Percentiles rank a stretch among this genome's conserved stretches.
These are phyloP conservation scores for Pararge aegeria DNA, from an alignment of 1,140 invertebrate species.

Conservation along the genomic window DNA sequence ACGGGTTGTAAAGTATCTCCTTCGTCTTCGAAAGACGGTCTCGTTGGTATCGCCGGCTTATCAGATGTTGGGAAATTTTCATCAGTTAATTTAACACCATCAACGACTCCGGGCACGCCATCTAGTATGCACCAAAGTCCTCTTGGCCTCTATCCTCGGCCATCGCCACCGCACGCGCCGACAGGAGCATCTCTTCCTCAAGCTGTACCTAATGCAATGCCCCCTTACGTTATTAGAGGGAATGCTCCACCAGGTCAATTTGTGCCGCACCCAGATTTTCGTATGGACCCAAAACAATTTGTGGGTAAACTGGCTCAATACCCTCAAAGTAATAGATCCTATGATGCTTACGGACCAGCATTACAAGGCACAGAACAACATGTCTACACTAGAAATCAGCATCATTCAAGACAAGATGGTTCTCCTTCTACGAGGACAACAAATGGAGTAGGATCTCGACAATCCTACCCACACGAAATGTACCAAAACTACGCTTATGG, in stretches of 20 bases:
- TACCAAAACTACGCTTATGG: slow-evolving; percentile 79
- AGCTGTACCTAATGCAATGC: slow-evolving; percentile 79
- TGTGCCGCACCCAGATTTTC: slow-evolving; percentile 70
- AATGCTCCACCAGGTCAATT: slow-evolving; percentile 70
- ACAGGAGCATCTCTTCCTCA: slow-evolving; percentile 80
- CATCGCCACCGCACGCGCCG: slow-evolving; percentile 81
- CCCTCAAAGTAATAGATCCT: slow-evolving; percentile 62
- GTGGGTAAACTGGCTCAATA: slow-evolving; percentile 74
- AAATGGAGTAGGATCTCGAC: slow-evolving; percentile 55
- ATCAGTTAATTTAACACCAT: slow-evolving; percentile 83
- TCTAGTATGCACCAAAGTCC: slow-evolving; percentile 80
- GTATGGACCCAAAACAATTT: slow-evolving; percentile 74
- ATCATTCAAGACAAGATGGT: slow-evolving; percentile 55
- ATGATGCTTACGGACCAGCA: slow-evolving; percentile 53
- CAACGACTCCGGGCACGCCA: slow-evolving; percentile 83
- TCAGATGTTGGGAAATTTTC: slow-evolving; percentile 75
- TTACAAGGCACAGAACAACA: slow-evolving; percentile 60
- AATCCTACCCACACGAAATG: slow-evolving; percentile 77
- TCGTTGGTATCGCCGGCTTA: slow-evolving; percentile 50
- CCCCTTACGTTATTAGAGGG: slow-evolving; percentile 79
- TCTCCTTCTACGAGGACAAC: slow-evolving; percentile 51
- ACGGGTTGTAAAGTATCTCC: slow-evolving; percentile 78
- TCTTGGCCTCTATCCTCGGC: slow-evolving; percentile 81
- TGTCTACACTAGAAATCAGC: slow-evolving; percentile 52
- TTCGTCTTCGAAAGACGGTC: slow-evolving; percentile 76